Conservation (phyloP, 2,797 vertebrate genomes). For the Sphaeramia orbicularis region DNA sequence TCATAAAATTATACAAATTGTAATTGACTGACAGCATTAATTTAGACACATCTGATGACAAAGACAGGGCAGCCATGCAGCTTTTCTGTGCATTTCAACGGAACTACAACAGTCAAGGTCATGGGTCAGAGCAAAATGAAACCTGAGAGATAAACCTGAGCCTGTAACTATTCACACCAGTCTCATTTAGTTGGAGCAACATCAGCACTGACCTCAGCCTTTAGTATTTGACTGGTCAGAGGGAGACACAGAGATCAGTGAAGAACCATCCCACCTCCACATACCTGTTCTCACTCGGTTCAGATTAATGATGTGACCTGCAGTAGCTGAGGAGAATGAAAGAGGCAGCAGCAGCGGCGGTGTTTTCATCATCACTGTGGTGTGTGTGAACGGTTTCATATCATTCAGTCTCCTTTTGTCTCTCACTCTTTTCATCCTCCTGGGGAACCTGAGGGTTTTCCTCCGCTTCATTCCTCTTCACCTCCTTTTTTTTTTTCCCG, state of each 20-base stretch:
- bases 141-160: too few species aligned
- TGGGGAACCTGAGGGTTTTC: constrained; percentile 21
- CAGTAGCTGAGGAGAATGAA: constrained; percentile 24
- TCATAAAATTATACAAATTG: too few species aligned
- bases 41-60: too few species aligned
- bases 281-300: constrained; percentile 28
- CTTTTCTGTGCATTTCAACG: too few species aligned
- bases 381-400: constrained; percentile 4
- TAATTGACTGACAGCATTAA: too few species aligned
- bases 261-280: constrained; percentile 24
- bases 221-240: constrained; percentile 21
- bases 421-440: constrained; percentile 17
- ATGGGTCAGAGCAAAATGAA: too few species aligned
- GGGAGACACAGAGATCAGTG: constrained; percentile 32
- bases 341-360: constrained; percentile 38
- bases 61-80: too few species aligned
- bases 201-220: constrained; percentile 30
- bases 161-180: background rate
- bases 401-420: constrained; percentile 27
- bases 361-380: constrained; percentile 26
- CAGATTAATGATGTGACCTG: constrained; percentile 49
- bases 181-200: constrained; percentile 17
- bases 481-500: background rate
- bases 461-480: constrained; percentile 12
- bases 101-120: too few species aligned